phyloP scores from a whole-genome alignment of 2,797 vertebrate genomes.

The Sandelia bainsii region DNA sequence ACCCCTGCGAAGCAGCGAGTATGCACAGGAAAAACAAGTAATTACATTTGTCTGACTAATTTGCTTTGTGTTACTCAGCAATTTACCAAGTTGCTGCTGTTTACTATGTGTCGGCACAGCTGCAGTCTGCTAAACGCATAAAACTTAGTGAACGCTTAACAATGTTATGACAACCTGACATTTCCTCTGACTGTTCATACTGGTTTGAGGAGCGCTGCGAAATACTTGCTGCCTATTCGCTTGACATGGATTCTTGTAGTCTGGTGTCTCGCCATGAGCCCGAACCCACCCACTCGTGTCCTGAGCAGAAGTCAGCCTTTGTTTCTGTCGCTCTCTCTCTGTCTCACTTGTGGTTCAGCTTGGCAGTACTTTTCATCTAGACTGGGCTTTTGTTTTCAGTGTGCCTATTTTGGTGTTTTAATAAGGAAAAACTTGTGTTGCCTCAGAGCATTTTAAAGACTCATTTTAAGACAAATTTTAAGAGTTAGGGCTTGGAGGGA shows the following conservation, averaged over 20 bases:
- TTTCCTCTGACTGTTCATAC: constrained; percentile 74
- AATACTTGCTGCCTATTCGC: constrained; percentile 73
- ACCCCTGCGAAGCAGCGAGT: constrained; percentile 35
- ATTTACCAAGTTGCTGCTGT: constrained; percentile 65
- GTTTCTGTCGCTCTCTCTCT: constrained; percentile 58
- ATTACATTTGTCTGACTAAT: constrained; percentile 69
- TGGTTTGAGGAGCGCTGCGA: constrained; percentile 72
- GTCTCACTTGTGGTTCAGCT: constrained; percentile 66
- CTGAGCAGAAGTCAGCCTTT: constrained; percentile 73
- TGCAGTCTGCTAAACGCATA: constrained; percentile 66
- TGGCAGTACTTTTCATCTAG: constrained; percentile 55
- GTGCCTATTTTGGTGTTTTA: constrained; percentile 68
- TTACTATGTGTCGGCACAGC: constrained; percentile 60
- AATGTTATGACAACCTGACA: constrained; percentile 86
- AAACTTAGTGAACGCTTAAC: constrained; percentile 78
- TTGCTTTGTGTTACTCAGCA: constrained; percentile 74
- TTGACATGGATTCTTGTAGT: constrained; percentile 74
- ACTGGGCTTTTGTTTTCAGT: constrained; percentile 62
- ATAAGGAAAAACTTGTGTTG: constrained; percentile 61
- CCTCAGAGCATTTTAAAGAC: constrained; percentile 38
- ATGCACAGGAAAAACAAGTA: constrained; percentile 50
- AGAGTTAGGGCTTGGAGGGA: constrained; percentile 41
- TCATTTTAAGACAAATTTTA: constrained; percentile 50
- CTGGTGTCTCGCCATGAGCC: constrained; percentile 76
- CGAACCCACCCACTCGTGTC: constrained; percentile 75